phyloP scores from a whole-genome alignment of 2,797 vertebrate species.

The Vultur gryphus region DNA sequence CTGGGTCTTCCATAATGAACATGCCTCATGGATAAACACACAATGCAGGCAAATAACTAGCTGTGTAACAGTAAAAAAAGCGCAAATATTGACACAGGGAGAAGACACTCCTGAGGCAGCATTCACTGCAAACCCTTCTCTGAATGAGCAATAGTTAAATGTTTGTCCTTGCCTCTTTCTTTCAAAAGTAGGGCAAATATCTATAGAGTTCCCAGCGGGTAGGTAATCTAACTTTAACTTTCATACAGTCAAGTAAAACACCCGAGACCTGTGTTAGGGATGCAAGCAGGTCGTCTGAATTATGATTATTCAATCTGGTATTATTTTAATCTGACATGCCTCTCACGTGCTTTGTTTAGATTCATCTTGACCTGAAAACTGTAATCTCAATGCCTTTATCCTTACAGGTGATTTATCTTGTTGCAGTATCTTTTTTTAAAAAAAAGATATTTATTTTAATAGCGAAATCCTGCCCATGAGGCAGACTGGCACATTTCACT shows the following conservation, averaged over 20 bases:
- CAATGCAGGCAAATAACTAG: not conserved
- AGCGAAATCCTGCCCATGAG: not conserved
- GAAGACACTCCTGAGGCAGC: not conserved
- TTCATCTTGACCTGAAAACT: constrained; percentile 73
- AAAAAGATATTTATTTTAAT: not conserved
- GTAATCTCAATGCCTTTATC: not conserved
- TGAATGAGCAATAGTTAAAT: constrained; percentile 43
- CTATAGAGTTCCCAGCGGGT: constrained; percentile 57
- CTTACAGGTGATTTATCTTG: constrained; percentile 23
- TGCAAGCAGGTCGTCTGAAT: constrained; percentile 64
- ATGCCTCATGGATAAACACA: not conserved
- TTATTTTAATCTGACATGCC: constrained; percentile 71
- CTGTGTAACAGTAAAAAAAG: not conserved
- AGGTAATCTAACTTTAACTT: constrained; percentile 69
- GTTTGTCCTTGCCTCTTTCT: constrained; percentile 59
- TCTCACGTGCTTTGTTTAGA: constrained; percentile 62
- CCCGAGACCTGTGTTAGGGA: constrained; percentile 53
- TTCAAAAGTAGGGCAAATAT: constrained; percentile 59
- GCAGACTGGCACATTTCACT: not conserved
- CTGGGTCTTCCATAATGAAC: not conserved
- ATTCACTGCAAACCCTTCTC: not conserved
- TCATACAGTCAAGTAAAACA: constrained; percentile 58
- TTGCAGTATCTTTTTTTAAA: not conserved
- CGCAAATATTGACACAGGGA: not conserved
- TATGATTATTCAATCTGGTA: constrained; percentile 64